Evolutionary conservation across 2,888 invertebrate species (phyloP).

Genomic region (Cabera pusaria): DNA sequence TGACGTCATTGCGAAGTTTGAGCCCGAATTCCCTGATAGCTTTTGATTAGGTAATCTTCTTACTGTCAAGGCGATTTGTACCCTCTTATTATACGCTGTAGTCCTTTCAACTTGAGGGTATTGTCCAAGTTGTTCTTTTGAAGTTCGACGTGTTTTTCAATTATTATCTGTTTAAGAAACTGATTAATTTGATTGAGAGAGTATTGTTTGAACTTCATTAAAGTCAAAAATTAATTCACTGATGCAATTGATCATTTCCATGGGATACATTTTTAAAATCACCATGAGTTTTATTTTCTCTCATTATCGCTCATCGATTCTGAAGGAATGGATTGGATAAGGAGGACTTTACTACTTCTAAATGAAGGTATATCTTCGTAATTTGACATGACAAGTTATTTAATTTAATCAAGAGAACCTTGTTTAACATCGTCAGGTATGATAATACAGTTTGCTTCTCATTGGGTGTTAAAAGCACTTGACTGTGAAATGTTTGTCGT

Average conservation of each 20-base stretch:
- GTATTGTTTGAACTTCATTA: too few relatives aligned
- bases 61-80: conserved; percentile 24
- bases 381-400: too few relatives aligned
- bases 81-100: conserved; percentile 11
- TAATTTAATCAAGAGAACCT: neutral
- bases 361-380: too few relatives aligned
- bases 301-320: too few relatives aligned
- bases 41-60: conserved; percentile 25
- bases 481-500: conserved; percentile 3
- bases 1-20: conserved; percentile 21
- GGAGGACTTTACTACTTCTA: too few relatives aligned
- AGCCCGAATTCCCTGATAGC: conserved; percentile 17
- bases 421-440: neutral
- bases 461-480: conserved; percentile 1
- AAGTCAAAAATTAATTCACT: too few relatives aligned
- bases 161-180: too few relatives aligned
- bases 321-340: too few relatives aligned
- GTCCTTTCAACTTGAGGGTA: conserved; percentile 4
- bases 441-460: conserved; percentile 1
- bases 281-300: too few relatives aligned
- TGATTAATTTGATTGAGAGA: too few relatives aligned
- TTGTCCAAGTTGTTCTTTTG: conserved; percentile 9
- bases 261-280: too few relatives aligned
- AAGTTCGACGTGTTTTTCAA: conserved; percentile 5
- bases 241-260: too few relatives aligned